These are phyloP conservation scores for Parotocinclus haroldoi DNA, from an alignment of 2,797 vertebrate species.

Conservation along the genomic window DNA sequence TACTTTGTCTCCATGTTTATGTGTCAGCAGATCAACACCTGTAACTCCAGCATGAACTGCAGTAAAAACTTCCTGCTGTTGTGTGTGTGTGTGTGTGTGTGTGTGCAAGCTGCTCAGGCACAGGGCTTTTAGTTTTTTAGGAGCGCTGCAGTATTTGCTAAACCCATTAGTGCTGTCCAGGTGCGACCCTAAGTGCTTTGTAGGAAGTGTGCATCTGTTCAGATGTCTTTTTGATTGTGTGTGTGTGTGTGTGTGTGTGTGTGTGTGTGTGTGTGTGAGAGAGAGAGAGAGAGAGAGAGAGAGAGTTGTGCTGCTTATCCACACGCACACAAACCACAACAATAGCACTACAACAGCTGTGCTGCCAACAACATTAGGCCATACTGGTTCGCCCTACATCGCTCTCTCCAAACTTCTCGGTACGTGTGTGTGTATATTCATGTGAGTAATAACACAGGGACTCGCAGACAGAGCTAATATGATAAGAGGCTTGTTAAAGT, in stretches of 20 bases:
- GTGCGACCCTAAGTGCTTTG: constrained; percentile 27
- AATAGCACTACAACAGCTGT: constrained; percentile 67
- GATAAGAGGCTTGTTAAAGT: no score
- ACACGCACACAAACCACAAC: constrained; percentile 53
- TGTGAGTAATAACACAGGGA: no score
- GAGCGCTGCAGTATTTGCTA: constrained; percentile 23
- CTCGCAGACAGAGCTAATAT: no score
- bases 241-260: constrained; percentile 33
- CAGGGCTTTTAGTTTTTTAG: constrained; percentile 28
- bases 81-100: constrained; percentile 7
- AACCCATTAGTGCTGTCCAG: constrained; percentile 31
- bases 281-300: no score
- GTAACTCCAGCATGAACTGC: constrained; percentile 14
- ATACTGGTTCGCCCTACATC: constrained; percentile 58
- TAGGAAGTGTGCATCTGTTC: constrained; percentile 28
- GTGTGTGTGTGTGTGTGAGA: constrained; percentile 36
- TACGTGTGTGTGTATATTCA: not conserved
- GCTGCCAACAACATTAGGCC: constrained; percentile 62
- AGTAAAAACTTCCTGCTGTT: constrained; percentile 11
- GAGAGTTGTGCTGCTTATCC: constrained; percentile 8
- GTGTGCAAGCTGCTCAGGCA: constrained; percentile 7
- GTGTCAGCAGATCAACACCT: constrained; percentile 9
- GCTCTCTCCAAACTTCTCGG: constrained; percentile 9
- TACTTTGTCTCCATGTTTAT: no score
- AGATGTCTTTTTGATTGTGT: constrained; percentile 31